phyloP scores from a whole-genome alignment of 2,113 vertebrate species.

The Pachycephala philippinensis region DNA sequence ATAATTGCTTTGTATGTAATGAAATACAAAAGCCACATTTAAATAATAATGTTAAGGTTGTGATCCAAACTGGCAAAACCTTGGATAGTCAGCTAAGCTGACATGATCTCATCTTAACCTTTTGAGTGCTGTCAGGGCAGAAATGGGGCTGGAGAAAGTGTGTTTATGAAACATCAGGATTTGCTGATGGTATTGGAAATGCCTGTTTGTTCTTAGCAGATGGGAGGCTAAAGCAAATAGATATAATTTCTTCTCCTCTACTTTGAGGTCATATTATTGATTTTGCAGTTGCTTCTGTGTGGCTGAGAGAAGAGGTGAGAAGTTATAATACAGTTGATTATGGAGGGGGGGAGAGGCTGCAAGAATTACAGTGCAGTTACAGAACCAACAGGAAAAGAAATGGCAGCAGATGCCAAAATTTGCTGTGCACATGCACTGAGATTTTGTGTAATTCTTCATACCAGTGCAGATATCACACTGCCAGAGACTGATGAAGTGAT shows the following conservation, averaged over 20 bases:
- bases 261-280: conserved; percentile 26
- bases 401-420: not conserved
- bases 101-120: conserved; percentile 36
- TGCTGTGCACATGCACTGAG: fast-evolving
- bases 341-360: not conserved
- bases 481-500: not conserved
- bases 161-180: not conserved
- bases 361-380: not conserved
- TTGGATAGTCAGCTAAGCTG: not conserved
- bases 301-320: not conserved
- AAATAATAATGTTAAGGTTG: conserved; percentile 63
- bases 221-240: conserved; percentile 7
- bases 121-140: not conserved
- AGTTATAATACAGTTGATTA: not conserved
- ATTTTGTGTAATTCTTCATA: not conserved
- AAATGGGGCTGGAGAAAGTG: not conserved
- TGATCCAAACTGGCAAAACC: conserved; percentile 36
- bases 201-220: not conserved
- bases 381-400: not conserved
- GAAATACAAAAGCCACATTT: conserved; percentile 65
- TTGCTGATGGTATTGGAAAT: conserved; percentile 1
- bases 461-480: not conserved
- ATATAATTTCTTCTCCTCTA: not conserved
- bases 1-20: conserved; percentile 67
- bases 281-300: conserved; percentile 8